Evolutionary conservation across 2,888 invertebrate species (phyloP).

Genomic region (Horisme vitalbata): DNA sequence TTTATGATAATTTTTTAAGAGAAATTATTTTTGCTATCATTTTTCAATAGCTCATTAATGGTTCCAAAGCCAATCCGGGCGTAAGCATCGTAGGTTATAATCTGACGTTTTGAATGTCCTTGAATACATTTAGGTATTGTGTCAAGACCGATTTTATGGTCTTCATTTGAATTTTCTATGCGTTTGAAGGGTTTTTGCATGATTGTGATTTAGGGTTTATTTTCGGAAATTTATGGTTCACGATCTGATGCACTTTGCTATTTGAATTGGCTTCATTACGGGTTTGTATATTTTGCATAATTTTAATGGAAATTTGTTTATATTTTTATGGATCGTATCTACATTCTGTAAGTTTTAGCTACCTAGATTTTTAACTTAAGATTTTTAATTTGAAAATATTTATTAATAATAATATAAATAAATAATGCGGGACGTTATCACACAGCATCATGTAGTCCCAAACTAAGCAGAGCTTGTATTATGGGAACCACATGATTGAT

Average conservation of each 20-base stretch:
- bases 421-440: no score
- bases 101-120: constrained; percentile 51
- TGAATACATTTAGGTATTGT: constrained; percentile 66
- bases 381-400: not conserved
- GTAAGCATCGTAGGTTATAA: constrained; percentile 67
- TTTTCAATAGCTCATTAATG: constrained; percentile 82
- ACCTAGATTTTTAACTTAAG: not conserved
- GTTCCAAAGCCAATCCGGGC: constrained; percentile 61
- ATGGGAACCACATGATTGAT: no score
- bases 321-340: not conserved
- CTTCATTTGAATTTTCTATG: constrained; percentile 71
- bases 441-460: no score
- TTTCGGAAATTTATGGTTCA: constrained; percentile 63
- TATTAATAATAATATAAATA: no score
- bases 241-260: constrained; percentile 52
- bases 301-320: constrained; percentile 7
- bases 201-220: constrained; percentile 77
- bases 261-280: constrained; percentile 49
- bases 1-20: constrained; percentile 73
- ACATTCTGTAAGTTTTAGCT: not conserved
- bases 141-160: constrained; percentile 75
- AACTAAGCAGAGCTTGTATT: no score
- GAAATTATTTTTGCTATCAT: constrained; percentile 80
- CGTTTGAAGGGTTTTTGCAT: constrained; percentile 74
- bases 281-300: constrained; percentile 28